Evolutionary conservation across 2,797 vertebrate genomes (phyloP).

Genomic region (Erethizon dorsatum): DNA sequence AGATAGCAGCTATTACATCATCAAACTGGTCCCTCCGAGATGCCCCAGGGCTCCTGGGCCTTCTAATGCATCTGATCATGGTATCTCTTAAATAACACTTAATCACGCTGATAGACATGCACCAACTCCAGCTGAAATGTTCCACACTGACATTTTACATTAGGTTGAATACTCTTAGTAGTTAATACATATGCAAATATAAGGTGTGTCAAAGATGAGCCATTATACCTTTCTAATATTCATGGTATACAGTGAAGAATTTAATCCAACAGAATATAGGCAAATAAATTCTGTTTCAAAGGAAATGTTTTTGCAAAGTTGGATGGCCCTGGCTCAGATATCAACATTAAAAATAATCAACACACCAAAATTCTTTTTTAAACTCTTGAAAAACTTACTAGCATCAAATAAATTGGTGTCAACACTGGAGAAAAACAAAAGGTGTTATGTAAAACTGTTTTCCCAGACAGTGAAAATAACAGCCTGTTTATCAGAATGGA

Average conservation of each 20-base stretch:
- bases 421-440: slow-evolving; percentile 67
- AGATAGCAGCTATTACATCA: not conserved
- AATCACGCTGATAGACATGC: not conserved
- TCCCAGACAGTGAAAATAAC: slow-evolving; percentile 56
- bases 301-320: slow-evolving; percentile 59
- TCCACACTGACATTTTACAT: slow-evolving; percentile 52
- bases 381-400: slow-evolving; percentile 58
- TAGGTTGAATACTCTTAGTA: slow-evolving; percentile 32
- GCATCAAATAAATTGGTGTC: slow-evolving; percentile 49
- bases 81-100: not conserved
- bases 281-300: slow-evolving; percentile 64
- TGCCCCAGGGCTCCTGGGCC: not conserved
- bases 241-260: slow-evolving; percentile 33
- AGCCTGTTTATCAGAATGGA: slow-evolving; percentile 70
- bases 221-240: not conserved
- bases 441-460: slow-evolving; percentile 55
- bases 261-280: slow-evolving; percentile 56
- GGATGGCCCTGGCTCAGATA: not conserved
- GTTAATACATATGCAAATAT: slow-evolving; percentile 53
- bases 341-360: slow-evolving; percentile 61
- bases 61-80: slow-evolving; percentile 23
- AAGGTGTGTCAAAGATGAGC: slow-evolving; percentile 60
- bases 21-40: not conserved
- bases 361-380: slow-evolving; percentile 62
- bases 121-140: not conserved